phyloP scores from a whole-genome alignment of 2,797 vertebrate genomes.

The Momotus momota region DNA sequence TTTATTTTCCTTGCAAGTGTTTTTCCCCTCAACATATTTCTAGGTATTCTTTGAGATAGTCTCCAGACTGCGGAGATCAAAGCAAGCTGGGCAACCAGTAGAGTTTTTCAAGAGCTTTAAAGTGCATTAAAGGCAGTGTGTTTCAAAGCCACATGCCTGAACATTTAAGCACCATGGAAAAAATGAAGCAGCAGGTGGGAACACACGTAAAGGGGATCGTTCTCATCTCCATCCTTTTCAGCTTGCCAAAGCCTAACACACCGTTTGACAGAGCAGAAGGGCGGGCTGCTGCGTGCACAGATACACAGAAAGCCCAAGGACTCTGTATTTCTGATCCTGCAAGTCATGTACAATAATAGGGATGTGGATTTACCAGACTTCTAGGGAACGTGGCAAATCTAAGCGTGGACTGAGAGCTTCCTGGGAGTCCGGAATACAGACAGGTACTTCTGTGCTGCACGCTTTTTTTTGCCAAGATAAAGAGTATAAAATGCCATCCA shows the following conservation, averaged over 20 bases:
- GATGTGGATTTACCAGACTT: background rate
- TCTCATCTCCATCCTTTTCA: constrained; percentile 25
- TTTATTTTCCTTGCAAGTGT: constrained; percentile 40
- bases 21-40: constrained; percentile 4
- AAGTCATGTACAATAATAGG: background rate
- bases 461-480: background rate
- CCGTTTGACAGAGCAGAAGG: background rate
- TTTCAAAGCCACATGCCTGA: constrained; percentile 45
- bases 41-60: constrained; percentile 39
- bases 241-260: constrained; percentile 13
- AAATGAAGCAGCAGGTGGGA: constrained; percentile 45
- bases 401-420: background rate
- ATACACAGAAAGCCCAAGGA: background rate
- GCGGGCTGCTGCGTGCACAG: background rate
- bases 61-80: constrained; percentile 35
- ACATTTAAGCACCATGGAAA: constrained; percentile 24
- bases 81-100: constrained; percentile 43
- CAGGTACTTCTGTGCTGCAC: background rate
- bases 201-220: constrained; percentile 18
- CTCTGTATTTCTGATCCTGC: background rate
- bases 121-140: background rate
- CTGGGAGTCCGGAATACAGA: background rate
- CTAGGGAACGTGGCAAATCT: background rate
- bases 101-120: background rate
- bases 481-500: background rate